Evolutionary conservation across 1,140 invertebrate species (phyloP).

Genomic region (Bombus superbus): DNA sequence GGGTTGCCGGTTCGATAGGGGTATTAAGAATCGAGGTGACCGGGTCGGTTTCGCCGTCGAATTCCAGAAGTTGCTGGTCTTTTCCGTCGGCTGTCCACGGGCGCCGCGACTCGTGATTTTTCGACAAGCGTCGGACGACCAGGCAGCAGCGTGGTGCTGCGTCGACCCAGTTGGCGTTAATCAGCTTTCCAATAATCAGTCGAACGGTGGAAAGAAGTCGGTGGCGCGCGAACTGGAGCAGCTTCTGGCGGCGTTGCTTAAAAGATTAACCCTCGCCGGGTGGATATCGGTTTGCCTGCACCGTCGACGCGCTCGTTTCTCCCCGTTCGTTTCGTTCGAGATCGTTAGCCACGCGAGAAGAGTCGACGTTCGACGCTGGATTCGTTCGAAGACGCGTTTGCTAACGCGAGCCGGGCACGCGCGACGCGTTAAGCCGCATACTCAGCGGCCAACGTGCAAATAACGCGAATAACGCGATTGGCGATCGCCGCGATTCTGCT

Average conservation of each 20-base stretch:
- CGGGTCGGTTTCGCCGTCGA: slow-evolving; percentile 29
- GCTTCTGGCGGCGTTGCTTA: slow-evolving; percentile 1
- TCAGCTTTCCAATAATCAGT: slow-evolving; percentile 59
- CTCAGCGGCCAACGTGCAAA: too few species aligned
- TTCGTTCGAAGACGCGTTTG: neutral
- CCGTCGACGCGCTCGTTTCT: neutral
- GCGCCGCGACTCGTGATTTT: slow-evolving; percentile 34
- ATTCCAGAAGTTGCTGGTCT: neutral
- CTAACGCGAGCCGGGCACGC: neutral
- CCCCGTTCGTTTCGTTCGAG: neutral
- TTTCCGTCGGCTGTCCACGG: neutral
- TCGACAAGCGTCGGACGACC: slow-evolving; percentile 11
- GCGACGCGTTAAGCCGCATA: too few species aligned
- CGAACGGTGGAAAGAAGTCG: slow-evolving; percentile 3
- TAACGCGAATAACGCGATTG: too few species aligned
- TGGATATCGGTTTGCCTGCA: slow-evolving; percentile 7
- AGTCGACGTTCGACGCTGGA: neutral
- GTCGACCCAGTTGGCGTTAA: slow-evolving; percentile 54
- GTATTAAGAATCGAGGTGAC: slow-evolving; percentile 66
- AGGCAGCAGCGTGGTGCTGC: neutral
- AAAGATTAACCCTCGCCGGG: slow-evolving; percentile 17
- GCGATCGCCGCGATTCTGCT: too few species aligned
- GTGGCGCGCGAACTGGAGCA: slow-evolving; percentile 12
- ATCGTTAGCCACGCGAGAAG: neutral
- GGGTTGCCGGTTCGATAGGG: slow-evolving; percentile 57